Evolutionary conservation across 2,888 invertebrate species (phyloP), one percentile per base, ranked within the genome.

Genomic region (Morinoia aosen): DNA sequence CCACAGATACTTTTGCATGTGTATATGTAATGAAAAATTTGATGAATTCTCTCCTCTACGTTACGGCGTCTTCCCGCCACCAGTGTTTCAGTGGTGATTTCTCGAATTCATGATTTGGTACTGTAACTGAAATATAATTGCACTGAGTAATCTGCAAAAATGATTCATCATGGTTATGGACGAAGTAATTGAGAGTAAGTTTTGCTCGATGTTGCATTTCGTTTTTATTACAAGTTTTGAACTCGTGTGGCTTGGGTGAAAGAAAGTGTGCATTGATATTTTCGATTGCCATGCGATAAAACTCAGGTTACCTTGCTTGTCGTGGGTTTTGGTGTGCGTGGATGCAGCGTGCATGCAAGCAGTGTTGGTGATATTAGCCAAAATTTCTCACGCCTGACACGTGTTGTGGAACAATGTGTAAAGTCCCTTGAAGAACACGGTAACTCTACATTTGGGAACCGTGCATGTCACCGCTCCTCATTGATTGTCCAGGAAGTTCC

Each of bases 121-220:
- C 33, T 3, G 8, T 76, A 19, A 76, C 33, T 25, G 76, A 40
- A 90, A 5, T 90, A 3, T 90, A 16, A 33, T 93, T 93, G 12
- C 33, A 3, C n/a, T 14, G 12, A 57, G 56, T 57, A 14, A 16
- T 57, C 57, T 93, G 19, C 57, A 16, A 57, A 33, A 56, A 93
- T 93, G 93, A n/a, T 57, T 57, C 57, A 57, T 48, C 57, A 93
- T 93, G 93, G 93, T 57, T 93, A 58, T 93, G 93, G 93, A 93
- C 33, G 57, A 93, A 56, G 48, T 57, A 10, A 58, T 93, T 93
- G 93, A 93, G 57, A 93, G 93, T 93, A 58, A 93, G 93, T 90
- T 40, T 90, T 39, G 40, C 76, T 76, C 25, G 33, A 76, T 16
- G 25, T 19, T 76, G 25, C 25, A 33, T 76, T 76, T 19, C 10